Conservation (phyloP, 2,113 vertebrate genomes). For the Pteruthius melanotis region DNA sequence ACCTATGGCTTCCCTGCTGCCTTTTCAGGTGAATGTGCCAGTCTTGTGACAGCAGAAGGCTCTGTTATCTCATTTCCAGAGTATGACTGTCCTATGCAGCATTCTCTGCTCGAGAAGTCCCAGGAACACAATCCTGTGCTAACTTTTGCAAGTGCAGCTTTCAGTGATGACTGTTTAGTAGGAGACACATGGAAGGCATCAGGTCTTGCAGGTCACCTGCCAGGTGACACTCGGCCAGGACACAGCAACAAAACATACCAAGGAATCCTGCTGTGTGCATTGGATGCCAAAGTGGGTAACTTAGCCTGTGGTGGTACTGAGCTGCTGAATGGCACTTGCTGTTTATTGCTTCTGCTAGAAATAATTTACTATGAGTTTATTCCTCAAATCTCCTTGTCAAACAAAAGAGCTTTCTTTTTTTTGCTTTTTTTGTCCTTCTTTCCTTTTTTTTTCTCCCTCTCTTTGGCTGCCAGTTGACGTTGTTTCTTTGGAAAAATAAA, state of each 20-base stretch:
- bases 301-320: neutral
- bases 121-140: neutral
- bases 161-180: neutral
- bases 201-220: neutral
- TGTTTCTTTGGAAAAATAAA: neutral
- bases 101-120: neutral
- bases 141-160: neutral
- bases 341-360: neutral
- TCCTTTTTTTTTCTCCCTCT: neutral
- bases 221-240: neutral
- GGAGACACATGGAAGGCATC: neutral
- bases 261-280: neutral
- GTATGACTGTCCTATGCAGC: neutral
- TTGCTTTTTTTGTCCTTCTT: accelerated
- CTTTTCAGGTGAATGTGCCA: neutral
- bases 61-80: neutral
- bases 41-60: neutral
- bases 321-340: neutral
- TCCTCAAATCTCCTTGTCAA: neutral
- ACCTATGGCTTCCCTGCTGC: neutral
- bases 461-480: neutral
- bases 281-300: neutral
- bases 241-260: neutral
- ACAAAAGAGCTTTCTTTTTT: neutral
- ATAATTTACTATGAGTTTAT: neutral